These are phyloP conservation scores for Ariopsis seemanni DNA, from an alignment of 2,113 vertebrate genomes.

Conservation along the genomic window DNA sequence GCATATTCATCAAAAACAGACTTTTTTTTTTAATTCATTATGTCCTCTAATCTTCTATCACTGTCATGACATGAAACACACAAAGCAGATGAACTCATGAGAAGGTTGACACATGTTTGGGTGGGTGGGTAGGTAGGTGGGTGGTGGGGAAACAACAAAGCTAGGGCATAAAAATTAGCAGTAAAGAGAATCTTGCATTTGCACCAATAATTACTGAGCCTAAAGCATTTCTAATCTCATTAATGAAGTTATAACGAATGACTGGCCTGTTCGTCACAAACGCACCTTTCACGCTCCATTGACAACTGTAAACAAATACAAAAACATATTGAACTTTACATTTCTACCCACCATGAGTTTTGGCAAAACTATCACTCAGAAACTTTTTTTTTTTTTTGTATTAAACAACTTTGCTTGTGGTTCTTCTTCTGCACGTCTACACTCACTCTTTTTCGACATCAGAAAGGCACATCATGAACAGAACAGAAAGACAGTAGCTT, in stretches of 20 bases:
- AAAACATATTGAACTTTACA: not conserved
- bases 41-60: slow-evolving; percentile 27
- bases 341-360: slow-evolving; percentile 16
- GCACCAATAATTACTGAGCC: slow-evolving; percentile 29
- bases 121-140: too few species aligned
- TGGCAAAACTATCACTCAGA: slow-evolving; percentile 33
- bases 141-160: not conserved
- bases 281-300: slow-evolving; percentile 9
- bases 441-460: not conserved
- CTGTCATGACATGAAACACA: slow-evolving; percentile 19
- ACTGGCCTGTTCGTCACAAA: slow-evolving; percentile 11
- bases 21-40: slow-evolving; percentile 17
- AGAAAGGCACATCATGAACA: slow-evolving; percentile 73
- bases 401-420: slow-evolving; percentile 13
- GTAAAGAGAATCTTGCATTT: not conserved
- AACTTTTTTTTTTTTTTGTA: not conserved
- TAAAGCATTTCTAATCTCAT: slow-evolving; percentile 9
- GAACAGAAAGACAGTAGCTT: slow-evolving; percentile 58
- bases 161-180: not conserved
- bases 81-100: slow-evolving; percentile 44
- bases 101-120: not conserved
- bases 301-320: slow-evolving; percentile 37
- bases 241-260: not conserved
- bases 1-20: slow-evolving; percentile 67
- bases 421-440: not conserved